phyloP scores from a whole-genome alignment of 2,113 vertebrate species.

The Haemorhous mexicanus region DNA sequence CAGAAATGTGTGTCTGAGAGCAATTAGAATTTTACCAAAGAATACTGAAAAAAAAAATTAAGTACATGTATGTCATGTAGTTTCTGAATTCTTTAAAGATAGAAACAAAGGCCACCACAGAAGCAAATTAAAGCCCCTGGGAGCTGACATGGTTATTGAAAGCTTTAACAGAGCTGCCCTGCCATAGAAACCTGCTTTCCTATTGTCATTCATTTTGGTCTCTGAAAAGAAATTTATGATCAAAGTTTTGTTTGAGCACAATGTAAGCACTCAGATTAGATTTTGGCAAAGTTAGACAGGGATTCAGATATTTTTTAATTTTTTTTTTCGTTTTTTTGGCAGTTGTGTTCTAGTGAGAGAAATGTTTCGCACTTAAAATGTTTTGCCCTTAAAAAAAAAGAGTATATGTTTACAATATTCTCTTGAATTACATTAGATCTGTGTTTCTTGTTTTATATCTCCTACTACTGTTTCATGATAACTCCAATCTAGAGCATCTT shows the following conservation, averaged over 20 bases:
- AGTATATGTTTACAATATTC: neutral
- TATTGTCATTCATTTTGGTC: slow-evolving; percentile 52
- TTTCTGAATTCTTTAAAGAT: slow-evolving; percentile 50
- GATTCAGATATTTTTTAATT: neutral
- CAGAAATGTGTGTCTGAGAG: neutral
- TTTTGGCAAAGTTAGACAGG: neutral
- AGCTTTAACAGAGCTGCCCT: slow-evolving; percentile 53
- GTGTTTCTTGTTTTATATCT: neutral
- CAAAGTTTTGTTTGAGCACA: slow-evolving; percentile 45
- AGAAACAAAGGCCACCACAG: slow-evolving; percentile 58
- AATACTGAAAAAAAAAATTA: neutral
- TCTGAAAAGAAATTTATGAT: slow-evolving; percentile 63
- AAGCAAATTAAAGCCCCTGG: slow-evolving; percentile 65
- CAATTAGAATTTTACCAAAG: slow-evolving; percentile 7
- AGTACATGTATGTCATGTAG: slow-evolving; percentile 5
- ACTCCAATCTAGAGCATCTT: neutral
- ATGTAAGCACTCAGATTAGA: neutral
- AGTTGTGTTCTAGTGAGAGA: neutral
- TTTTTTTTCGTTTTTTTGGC: neutral
- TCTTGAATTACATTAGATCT: neutral
- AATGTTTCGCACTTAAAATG: neutral
- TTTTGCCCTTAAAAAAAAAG: neutral
- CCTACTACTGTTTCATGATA: neutral
- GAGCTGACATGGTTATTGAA: slow-evolving; percentile 60
- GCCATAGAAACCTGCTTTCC: slow-evolving; percentile 50